Percentiles rank a stretch among this genome's conserved stretches.
Conservation (phyloP, 2,113 vertebrate species). For the Epinephelus moara region DNA sequence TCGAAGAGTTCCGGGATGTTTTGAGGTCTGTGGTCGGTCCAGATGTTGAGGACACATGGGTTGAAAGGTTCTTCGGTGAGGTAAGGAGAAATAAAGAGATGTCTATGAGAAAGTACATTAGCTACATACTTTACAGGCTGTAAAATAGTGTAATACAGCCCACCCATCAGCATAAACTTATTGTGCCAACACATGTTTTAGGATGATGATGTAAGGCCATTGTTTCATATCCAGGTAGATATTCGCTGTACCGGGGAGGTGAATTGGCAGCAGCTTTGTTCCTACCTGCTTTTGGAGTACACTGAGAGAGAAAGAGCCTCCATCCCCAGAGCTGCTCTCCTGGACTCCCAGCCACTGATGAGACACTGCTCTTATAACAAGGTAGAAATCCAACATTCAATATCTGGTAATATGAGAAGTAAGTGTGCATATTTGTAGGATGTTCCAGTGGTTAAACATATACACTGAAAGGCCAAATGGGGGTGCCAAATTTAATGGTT, state of each 20-base stretch:
- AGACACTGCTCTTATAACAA: constrained; percentile 74
- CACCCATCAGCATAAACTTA: background rate
- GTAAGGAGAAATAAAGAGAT: constrained; percentile 40
- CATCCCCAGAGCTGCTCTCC: constrained; percentile 47
- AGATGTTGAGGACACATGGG: constrained; percentile 46
- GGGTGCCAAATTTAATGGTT: background rate
- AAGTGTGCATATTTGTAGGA: background rate
- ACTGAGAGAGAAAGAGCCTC: constrained; percentile 64
- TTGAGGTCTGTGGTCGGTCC: constrained; percentile 60
- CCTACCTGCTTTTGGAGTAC: constrained; percentile 74
- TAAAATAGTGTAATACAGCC: background rate
- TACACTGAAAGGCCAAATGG: background rate
- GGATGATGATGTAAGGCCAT: background rate
- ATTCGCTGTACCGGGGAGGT: constrained; percentile 57
- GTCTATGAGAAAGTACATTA: background rate
- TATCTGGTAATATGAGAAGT: background rate
- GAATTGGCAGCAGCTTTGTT: constrained; percentile 71
- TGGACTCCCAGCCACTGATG: constrained; percentile 61
- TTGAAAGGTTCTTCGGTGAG: constrained; percentile 74
- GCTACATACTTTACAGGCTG: background rate
- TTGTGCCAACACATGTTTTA: background rate
- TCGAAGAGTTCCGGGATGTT: constrained; percentile 70
- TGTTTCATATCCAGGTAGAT: constrained; percentile 63
- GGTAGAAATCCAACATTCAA: constrained; percentile 15
- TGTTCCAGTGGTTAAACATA: background rate